Evolutionary conservation across 2,888 invertebrate genomes (phyloP), one percentile per base, ranked within the genome.

Genomic region (Camptogramma bilineatum): DNA sequence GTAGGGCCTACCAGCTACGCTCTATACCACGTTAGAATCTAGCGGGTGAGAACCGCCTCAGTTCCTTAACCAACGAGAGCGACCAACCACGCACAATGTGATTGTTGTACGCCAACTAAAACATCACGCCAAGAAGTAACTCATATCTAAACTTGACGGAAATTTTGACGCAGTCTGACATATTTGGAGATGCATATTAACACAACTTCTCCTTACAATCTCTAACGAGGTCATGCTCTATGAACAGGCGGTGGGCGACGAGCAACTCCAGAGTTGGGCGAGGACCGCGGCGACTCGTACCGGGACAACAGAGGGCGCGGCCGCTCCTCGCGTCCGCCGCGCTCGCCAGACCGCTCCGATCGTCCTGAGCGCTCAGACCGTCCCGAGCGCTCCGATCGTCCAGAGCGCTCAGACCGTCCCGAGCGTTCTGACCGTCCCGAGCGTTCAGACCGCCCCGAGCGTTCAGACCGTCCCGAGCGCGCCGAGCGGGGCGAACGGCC

Each of bases 181-280:
- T n/a, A n/a, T n/a, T n/a, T n/a, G n/a, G n/a, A n/a, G n/a, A n/a
- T n/a, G 1, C 34, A 10, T 34, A 21, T 3, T 21, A 2, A 21
- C 4, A 3, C 7, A 28, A 28, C 28, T 28, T 28, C 24, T 24
- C 7, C 4, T n/a, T 10, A 34, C 3, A 34, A 7, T 34, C 8
- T 9, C 13, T 42, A 16, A 16, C 16, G 4, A 0, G 5, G 5
- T 16, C 16, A n/a, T 39, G 0, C n/a, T n/a, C n/a, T n/a, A n/a
- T 24, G 13, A 4, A 8, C 31, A 63, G 64, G 66, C 80, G 89
- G 88, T 73, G 86, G 79, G 51, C 94, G 96, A 42, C 95, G 96
- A 79, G 94, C 95, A 75, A 95, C 95, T 48, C 95, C 96, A 13
- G 96, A 96, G 76, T 93, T 94, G 67, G 94, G 90, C 62, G 96